A percentile compares a stretch with the other conserved stretches of the same genome.
Conservation (phyloP, 2,888 invertebrate genomes). For the Coenonympha glycerion region DNA sequence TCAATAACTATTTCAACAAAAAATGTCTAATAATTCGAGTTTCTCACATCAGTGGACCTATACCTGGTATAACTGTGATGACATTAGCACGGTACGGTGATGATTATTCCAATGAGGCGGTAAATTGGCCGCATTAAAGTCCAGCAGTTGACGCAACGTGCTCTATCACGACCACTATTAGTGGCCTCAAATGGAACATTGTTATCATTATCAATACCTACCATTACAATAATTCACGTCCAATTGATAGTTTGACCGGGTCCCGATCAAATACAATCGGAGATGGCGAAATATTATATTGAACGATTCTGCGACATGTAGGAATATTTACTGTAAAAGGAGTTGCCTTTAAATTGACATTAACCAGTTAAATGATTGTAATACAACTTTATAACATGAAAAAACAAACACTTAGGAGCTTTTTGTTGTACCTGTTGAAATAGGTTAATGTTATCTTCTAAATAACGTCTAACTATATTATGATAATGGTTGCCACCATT, state of each 20-base stretch:
- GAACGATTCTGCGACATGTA: no score
- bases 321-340: no score
- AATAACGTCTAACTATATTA: no score
- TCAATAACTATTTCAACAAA: neutral
- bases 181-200: slow-evolving; percentile 28
- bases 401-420: no score
- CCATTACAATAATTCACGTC: slow-evolving; percentile 24
- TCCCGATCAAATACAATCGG: slow-evolving; percentile 16
- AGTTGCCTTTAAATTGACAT: no score
- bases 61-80: slow-evolving; percentile 6
- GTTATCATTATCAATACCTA: slow-evolving; percentile 29
- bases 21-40: neutral
- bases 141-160: slow-evolving; percentile 43
- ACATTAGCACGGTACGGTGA: slow-evolving; percentile 33
- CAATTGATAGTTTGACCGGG: slow-evolving; percentile 8
- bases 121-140: slow-evolving; percentile 41
- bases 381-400: no score
- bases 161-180: slow-evolving; percentile 53
- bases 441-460: no score
- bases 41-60: neutral
- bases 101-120: slow-evolving; percentile 46
- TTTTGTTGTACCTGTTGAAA: no score
- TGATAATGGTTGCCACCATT: no score
- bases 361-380: no score
- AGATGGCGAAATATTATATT: slow-evolving; percentile 4